Base-by-base conservation (phyloP, 2,113 vertebrate genomes). In the Brachionichthys hirsutus region DNA sequence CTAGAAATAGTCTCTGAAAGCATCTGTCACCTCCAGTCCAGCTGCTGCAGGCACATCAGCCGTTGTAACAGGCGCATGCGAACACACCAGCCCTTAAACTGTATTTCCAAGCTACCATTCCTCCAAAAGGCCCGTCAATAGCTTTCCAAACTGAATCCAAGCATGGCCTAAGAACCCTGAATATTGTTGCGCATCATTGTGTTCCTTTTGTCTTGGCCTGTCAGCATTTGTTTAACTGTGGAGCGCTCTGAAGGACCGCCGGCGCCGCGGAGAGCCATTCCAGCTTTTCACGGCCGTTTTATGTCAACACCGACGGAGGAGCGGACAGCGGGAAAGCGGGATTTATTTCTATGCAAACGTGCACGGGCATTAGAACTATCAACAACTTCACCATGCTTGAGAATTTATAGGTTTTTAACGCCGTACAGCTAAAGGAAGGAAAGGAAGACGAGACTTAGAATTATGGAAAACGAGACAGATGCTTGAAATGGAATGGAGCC, bases 11-110 rank as follows among this genome's bases (percentile, higher is more conserved):
- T 61, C 67, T 43, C 78, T 49, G 22, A 44, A 82, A 73, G 71
- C 73, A 85, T 80, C 59, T 86, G 65, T 80, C 80, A 83, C 81
- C 72, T 67, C 67, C 48, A 55, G 73, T 62, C 63, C 67, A 81
- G 76, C 51, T 77, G 52, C 54, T 62, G 18, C 11, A 30, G 36
- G 40, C 16, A 61, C 44, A 34, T 55, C 36, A 12, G 35, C 74
- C 59, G 10, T 47, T 3, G 41, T 76, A 36, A 73, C 43, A 35
- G 15, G 36, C 10, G 12, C 35, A 9, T 19, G 69, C 14, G 17
- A 63, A 54, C 51, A 58, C 20, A 22, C 22, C 12, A 53, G 52
- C 8, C 19, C 7, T 54, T n/a, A 19, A 58, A 63, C 17, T 2
- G 3, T 12, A 38, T 38, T 38, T 38, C 8, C 3, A 30, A 6